Conservation (phyloP, 2,113 vertebrate species). For the Phylloscopus trochiloides region DNA sequence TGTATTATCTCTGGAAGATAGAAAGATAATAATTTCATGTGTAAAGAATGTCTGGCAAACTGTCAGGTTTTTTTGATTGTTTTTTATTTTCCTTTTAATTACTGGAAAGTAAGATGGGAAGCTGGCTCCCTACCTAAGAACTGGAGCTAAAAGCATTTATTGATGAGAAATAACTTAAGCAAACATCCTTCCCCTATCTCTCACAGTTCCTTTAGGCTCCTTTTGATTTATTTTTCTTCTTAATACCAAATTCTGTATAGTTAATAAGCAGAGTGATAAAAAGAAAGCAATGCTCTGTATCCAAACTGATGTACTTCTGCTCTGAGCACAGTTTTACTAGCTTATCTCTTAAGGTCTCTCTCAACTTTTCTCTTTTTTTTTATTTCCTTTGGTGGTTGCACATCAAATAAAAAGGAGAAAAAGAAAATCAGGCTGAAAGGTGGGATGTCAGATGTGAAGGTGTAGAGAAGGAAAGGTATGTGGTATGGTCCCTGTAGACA, state of each 20-base stretch:
- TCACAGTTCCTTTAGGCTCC: neutral
- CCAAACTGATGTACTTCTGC: neutral
- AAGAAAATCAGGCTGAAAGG: neutral
- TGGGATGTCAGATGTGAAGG: neutral
- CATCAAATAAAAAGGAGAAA: neutral
- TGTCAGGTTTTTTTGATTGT: neutral
- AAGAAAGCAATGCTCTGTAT: neutral
- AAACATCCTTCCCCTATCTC: slow-evolving; percentile 14
- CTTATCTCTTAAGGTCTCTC: neutral
- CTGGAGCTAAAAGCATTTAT: neutral
- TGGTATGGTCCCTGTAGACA: neutral
- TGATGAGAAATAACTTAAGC: neutral
- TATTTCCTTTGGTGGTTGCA: neutral
- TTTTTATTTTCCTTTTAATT: neutral
- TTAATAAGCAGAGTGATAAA: slow-evolving; percentile 7
- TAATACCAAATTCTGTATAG: neutral
- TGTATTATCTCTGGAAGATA: neutral
- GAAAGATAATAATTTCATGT: neutral
- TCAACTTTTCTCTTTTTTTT: neutral
- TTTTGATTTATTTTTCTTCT: slow-evolving; percentile 5
- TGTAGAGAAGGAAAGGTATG: neutral
- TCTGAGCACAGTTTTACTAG: neutral
- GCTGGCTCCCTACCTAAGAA: neutral
- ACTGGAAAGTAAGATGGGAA: neutral
- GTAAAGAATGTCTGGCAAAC: neutral